Conservation (phyloP, 2,113 vertebrate genomes). For the Morone chrysops region DNA sequence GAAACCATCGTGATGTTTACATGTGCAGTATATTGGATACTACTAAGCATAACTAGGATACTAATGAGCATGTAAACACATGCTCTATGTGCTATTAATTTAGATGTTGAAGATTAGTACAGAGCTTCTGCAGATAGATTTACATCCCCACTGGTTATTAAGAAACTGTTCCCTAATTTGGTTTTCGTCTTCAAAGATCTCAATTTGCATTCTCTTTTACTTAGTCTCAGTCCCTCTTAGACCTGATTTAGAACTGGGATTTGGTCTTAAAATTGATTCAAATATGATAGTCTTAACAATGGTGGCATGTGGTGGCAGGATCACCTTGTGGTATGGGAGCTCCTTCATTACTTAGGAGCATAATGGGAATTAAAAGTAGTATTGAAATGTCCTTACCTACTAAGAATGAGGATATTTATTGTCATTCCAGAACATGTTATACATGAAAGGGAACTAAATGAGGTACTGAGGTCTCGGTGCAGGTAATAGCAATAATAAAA, state of each 20-base stretch:
- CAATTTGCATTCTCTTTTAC: conserved; percentile 13
- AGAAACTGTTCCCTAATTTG: background rate
- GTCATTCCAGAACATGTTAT: no score
- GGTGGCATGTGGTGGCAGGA: background rate
- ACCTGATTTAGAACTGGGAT: background rate
- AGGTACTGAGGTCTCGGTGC: no score
- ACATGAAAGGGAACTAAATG: no score
- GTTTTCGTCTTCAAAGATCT: conserved; percentile 1
- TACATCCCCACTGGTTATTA: background rate
- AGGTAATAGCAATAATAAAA: no score
- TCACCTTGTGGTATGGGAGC: background rate
- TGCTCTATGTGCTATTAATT: background rate
- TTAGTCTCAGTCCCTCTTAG: background rate
- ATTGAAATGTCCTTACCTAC: conserved; percentile 2
- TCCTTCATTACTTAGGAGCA: conserved; percentile 1
- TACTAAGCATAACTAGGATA: background rate
- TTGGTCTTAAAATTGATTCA: background rate
- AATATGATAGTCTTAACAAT: conserved; percentile 18
- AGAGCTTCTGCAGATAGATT: background rate
- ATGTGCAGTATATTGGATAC: background rate
- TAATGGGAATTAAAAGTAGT: conserved; percentile 4
- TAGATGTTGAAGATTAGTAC: background rate
- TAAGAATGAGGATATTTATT: no score
- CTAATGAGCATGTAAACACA: background rate
- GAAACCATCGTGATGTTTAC: background rate